Conservation (phyloP, 2,113 vertebrate genomes). For the Progne subis region DNA sequence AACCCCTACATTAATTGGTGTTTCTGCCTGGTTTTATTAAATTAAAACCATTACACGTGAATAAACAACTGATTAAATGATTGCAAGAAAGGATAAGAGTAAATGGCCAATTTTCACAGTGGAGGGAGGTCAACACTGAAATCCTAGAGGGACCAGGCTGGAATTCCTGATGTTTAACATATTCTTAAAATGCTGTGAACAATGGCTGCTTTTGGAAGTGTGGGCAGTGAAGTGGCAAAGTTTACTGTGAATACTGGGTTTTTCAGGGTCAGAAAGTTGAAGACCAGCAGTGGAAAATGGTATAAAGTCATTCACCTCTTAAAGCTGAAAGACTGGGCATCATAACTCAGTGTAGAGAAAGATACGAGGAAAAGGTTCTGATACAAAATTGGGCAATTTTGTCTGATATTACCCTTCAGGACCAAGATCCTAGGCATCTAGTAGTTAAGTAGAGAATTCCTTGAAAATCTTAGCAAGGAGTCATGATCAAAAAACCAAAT, state of each 20-base stretch:
- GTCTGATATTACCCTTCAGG: background rate
- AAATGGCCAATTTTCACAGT: conserved; percentile 26
- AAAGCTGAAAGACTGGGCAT: background rate
- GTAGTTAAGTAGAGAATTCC: background rate
- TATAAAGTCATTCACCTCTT: background rate
- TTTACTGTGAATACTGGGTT: background rate
- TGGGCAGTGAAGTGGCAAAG: background rate
- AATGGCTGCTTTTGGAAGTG: background rate
- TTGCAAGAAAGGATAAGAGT: conserved; percentile 2
- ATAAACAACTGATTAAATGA: conserved; percentile 42
- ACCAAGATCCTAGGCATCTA: background rate
- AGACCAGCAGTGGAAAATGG: background rate
- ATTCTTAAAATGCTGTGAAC: background rate
- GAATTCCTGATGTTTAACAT: background rate
- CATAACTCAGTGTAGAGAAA: background rate
- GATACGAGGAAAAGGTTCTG: background rate
- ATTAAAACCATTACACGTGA: background rate
- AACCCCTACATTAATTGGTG: too few species aligned
- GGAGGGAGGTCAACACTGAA: background rate
- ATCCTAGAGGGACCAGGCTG: background rate
- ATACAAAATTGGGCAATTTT: background rate
- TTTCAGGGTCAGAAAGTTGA: background rate
- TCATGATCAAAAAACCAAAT: background rate
- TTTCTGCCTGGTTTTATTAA: too few species aligned
- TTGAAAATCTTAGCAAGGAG: background rate